Evolutionary conservation across 2,113 vertebrate species (phyloP).

Genomic region (Microtus montanus): DNA sequence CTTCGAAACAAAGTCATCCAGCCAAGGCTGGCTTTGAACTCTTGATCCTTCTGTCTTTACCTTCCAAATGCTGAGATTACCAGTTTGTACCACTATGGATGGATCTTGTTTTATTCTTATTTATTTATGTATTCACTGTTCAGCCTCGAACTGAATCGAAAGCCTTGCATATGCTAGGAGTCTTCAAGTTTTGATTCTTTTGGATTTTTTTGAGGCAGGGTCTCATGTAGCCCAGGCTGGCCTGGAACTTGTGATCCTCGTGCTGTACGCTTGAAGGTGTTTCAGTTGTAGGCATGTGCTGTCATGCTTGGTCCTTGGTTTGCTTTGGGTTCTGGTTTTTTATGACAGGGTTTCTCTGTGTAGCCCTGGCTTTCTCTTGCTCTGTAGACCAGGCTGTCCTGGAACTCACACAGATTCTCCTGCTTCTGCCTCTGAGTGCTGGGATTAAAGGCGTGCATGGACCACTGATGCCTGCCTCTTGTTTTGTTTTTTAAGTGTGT

Average conservation of each 20-base stretch:
- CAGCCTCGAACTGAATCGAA: neutral
- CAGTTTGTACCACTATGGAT: neutral
- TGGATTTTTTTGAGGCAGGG: neutral
- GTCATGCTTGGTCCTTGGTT: neutral
- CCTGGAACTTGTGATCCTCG: neutral
- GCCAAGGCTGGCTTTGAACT: neutral
- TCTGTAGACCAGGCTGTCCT: neutral
- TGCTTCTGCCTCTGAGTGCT: neutral
- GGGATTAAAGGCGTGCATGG: neutral
- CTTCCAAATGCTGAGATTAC: neutral
- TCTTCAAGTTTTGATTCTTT: neutral
- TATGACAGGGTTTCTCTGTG: neutral
- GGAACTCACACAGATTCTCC: neutral
- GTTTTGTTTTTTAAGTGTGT: neutral
- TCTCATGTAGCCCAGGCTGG: neutral
- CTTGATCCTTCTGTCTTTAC: neutral
- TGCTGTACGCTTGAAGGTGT: neutral
- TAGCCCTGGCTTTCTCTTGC: neutral
- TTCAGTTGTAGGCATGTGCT: neutral
- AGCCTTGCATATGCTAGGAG: neutral
- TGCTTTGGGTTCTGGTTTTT: neutral
- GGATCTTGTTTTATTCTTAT: neutral
- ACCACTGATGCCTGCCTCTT: no score
- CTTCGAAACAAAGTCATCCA: neutral
- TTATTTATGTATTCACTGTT: neutral